Conservation (phyloP, 2,797 vertebrate species). For the Acipenser transmontanus region DNA sequence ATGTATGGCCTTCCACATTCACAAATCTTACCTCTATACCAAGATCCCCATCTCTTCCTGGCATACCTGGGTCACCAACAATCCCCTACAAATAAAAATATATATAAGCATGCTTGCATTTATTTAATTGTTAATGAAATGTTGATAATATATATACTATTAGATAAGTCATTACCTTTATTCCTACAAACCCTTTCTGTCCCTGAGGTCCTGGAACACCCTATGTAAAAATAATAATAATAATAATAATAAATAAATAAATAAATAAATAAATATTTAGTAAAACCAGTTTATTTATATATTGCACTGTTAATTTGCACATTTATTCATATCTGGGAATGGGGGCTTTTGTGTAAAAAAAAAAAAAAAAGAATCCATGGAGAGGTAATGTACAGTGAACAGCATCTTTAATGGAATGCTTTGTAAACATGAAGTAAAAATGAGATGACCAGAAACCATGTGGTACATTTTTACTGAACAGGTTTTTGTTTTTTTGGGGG, state of each 20-base stretch:
- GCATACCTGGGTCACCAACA: slow-evolving; percentile 62
- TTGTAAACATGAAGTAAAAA: no score
- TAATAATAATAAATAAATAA: not conserved
- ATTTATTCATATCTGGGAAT: no score
- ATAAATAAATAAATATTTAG: not conserved
- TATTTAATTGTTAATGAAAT: not conserved
- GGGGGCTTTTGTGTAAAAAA: no score
- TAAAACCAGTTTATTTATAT: no score
- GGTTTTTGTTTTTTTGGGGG: no score
- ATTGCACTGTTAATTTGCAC: no score
- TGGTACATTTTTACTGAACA: no score
- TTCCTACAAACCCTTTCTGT: slow-evolving; percentile 47
- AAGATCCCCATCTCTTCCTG: slow-evolving; percentile 63
- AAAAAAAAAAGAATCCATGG: no score
- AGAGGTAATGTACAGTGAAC: no score
- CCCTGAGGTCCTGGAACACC: slow-evolving; percentile 56
- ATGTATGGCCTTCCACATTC: not conserved
- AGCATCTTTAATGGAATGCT: no score
- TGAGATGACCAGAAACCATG: no score
- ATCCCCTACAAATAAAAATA: slow-evolving; percentile 54
- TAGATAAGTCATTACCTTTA: slow-evolving; percentile 46
- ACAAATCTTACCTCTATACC: slow-evolving; percentile 61
- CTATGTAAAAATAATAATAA: slow-evolving; percentile 37
- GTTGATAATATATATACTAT: not conserved
- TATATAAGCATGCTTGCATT: not conserved